phyloP scores from a whole-genome alignment of 2,888 invertebrate genomes.

The Teleogryllus oceanicus region DNA sequence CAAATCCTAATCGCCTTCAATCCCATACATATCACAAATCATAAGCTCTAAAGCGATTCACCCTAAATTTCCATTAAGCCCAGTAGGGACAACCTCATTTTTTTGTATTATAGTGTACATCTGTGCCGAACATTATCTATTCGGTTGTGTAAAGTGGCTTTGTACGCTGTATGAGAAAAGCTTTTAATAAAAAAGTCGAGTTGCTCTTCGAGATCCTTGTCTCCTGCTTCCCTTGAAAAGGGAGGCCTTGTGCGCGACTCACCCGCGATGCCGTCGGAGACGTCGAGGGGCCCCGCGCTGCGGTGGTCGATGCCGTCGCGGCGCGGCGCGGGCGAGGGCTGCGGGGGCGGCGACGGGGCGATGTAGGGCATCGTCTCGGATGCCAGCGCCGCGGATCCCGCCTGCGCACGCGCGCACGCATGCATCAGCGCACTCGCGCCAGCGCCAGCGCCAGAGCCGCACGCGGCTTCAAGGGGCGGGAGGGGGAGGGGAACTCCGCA shows the following conservation, averaged over 20 bases:
- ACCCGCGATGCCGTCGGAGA: constrained; percentile 26
- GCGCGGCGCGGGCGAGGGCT: constrained; percentile 23
- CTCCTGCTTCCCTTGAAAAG: no score
- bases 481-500: background rate
- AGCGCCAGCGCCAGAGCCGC: constrained; percentile 28
- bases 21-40: no score
- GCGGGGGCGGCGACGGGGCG: constrained; percentile 51
- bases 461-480: constrained; percentile 45
- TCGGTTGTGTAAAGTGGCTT: no score
- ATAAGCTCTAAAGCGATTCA: no score
- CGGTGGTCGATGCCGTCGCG: constrained; percentile 37
- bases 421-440: background rate
- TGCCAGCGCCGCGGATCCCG: background rate
- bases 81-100: no score
- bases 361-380: constrained; percentile 19
- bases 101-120: no score
- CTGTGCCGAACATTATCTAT: no score
- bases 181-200: no score
- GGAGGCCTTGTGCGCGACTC: background rate
- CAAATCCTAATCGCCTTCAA: no score
- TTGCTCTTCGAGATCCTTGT: no score
- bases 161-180: no score
- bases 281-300: constrained; percentile 34
- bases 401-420: background rate
- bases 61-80: no score